Evolutionary conservation across 2,113 vertebrate species (phyloP), one percentile per base, ranked within the genome.

Genomic region (Chionis minor): DNA sequence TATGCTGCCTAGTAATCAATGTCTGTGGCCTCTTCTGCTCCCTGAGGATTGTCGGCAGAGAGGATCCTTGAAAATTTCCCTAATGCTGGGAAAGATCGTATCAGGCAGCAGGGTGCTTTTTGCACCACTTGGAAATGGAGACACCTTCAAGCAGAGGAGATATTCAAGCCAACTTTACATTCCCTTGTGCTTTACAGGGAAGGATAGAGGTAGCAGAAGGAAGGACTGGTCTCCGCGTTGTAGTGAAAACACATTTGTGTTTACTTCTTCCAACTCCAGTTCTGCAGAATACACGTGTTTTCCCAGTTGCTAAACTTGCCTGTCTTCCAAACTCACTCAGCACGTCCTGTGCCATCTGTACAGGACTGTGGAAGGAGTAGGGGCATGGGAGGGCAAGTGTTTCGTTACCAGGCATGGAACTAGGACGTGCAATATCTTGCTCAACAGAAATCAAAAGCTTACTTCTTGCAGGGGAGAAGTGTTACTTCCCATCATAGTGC

Each of bases 171-270:
- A 85, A 28, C 16, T 86, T 92, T 58, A 12, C 26, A 6, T 55
- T 94, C 49, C 49, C 49, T 75, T 89, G 54, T 19, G 52, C 55
- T 90, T 72, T 13, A 30, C 26, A 44, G 73, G 40, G 77, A 80
- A 82, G 24, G 33, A 27, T 20, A 38, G 74, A 90, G 30, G 40
- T 69, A 69, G 35, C 49, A 94, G 80, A 49, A 90, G 38, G 75
- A 79, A 3, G 3, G 13, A 24, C 52, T 87, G 86, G 28, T 80
- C 63, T 87, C 63, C 2, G 1, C 6, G 0, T 44, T 28, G 33
- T 33, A 69, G 17, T 56, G 65, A 44, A 89, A 92, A 78, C 35
- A 72, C 66, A 63, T 87, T 86, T 93, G 71, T 93, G 70, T 80
- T 87, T 91, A 49, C 21, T 40, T 54, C 40, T 75, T 67, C 47